These are phyloP conservation scores for Pelodiscus sinensis DNA, from an alignment of 2,113 vertebrate species.

Conservation along the genomic window DNA sequence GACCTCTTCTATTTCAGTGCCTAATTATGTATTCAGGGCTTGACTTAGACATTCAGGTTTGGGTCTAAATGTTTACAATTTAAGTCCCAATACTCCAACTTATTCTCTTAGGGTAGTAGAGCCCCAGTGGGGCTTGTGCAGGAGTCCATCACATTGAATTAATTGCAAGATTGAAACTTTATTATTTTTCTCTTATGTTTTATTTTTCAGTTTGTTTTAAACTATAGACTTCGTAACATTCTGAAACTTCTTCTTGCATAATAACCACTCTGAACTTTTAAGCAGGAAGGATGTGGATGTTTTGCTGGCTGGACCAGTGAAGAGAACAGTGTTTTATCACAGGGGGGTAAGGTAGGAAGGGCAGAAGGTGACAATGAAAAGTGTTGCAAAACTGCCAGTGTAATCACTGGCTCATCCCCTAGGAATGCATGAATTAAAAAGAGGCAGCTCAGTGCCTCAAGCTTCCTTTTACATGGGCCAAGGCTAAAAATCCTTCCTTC, in stretches of 20 bases:
- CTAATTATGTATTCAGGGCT: neutral
- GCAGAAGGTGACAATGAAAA: too few relatives aligned
- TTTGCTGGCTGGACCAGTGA: too few relatives aligned
- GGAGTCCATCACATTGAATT: neutral
- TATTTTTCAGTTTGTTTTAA: neutral
- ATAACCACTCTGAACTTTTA: too few relatives aligned
- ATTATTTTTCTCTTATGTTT: neutral
- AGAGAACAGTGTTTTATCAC: too few relatives aligned
- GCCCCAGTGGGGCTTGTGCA: neutral
- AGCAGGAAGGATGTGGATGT: too few relatives aligned
- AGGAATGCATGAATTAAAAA: too few relatives aligned
- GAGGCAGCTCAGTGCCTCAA: too few relatives aligned
- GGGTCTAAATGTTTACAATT: neutral
- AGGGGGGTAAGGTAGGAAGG: too few relatives aligned
- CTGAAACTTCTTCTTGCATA: neutral
- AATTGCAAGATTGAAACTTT: neutral
- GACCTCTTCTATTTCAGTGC: neutral
- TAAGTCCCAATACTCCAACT: neutral
- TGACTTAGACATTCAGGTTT: neutral
- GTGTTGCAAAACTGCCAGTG: too few relatives aligned
- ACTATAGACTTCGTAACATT: conserved; percentile 21
- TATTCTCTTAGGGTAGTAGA: neutral
- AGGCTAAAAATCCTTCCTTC: too few relatives aligned
- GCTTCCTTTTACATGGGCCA: too few relatives aligned
- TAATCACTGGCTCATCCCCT: too few relatives aligned